Evolutionary conservation across 2,113 vertebrate species (phyloP).

Genomic region (Tychaedon coryphoeus): DNA sequence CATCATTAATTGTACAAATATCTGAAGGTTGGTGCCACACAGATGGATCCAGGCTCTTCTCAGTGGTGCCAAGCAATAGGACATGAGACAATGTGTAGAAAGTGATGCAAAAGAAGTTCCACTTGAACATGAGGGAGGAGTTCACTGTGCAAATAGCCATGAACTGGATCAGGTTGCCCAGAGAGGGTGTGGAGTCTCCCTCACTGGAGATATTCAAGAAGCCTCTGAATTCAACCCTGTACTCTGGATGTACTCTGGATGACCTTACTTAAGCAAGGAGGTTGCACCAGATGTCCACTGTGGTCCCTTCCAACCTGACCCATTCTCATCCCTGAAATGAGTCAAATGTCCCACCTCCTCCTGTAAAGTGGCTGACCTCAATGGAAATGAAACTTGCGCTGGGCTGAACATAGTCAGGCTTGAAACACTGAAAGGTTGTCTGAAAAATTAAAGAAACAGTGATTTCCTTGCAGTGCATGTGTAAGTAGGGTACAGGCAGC

Average conservation of each 20-base stretch:
- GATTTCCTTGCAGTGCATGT: background rate
- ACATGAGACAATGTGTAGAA: too few relatives aligned
- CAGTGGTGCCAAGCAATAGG: too few relatives aligned
- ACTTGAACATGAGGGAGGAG: too few relatives aligned
- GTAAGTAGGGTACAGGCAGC: background rate
- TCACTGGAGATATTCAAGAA: background rate
- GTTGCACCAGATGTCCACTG: background rate
- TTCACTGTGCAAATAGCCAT: too few relatives aligned
- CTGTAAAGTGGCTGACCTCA: background rate
- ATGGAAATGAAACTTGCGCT: background rate
- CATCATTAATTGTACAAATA: background rate
- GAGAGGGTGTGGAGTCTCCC: too few relatives aligned
- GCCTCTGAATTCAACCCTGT: background rate
- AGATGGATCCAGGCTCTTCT: background rate
- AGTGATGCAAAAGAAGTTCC: too few relatives aligned
- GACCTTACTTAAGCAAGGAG: background rate
- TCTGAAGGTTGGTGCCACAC: rapidly evolving
- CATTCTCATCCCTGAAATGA: rapidly evolving
- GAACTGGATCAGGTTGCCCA: too few relatives aligned
- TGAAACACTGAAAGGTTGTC: background rate
- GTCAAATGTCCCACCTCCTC: background rate
- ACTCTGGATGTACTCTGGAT: background rate
- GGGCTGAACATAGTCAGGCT: background rate
- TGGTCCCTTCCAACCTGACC: background rate
- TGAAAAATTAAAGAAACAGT: background rate